Conservation (phyloP, 2,797 vertebrate species). For the Megalops cyprinoides region DNA sequence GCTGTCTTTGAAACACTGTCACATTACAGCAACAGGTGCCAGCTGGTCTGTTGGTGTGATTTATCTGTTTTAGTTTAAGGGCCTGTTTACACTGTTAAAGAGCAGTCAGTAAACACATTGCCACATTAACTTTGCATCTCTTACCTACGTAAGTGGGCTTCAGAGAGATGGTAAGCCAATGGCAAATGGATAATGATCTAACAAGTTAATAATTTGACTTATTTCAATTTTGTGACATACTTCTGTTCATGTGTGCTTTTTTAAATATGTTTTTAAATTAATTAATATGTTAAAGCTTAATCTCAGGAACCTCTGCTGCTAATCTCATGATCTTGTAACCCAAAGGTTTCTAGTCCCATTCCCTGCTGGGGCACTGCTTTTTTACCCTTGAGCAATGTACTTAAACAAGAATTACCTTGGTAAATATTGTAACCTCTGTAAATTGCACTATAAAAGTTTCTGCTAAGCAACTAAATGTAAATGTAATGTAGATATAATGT, state of each 20-base stretch:
- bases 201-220: neutral
- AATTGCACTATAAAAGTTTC: too few relatives aligned
- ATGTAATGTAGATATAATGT: too few relatives aligned
- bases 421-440: too few relatives aligned
- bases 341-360: too few relatives aligned
- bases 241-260: neutral
- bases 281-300: neutral
- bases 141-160: neutral
- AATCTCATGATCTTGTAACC: too few relatives aligned
- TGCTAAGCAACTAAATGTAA: too few relatives aligned
- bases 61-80: neutral
- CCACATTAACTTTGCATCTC: neutral
- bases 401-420: too few relatives aligned
- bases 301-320: too few relatives aligned
- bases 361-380: too few relatives aligned
- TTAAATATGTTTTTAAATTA: neutral
- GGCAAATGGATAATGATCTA: neutral
- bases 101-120: neutral
- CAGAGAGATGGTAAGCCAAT: neutral
- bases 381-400: too few relatives aligned
- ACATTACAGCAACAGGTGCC: neutral
- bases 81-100: constrained; percentile 3
- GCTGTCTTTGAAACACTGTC: neutral
- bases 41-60: neutral
- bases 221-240: neutral